These are phyloP conservation scores for Lagocephalus sceleratus DNA, from an alignment of 2,797 vertebrate genomes.

Conservation along the genomic window DNA sequence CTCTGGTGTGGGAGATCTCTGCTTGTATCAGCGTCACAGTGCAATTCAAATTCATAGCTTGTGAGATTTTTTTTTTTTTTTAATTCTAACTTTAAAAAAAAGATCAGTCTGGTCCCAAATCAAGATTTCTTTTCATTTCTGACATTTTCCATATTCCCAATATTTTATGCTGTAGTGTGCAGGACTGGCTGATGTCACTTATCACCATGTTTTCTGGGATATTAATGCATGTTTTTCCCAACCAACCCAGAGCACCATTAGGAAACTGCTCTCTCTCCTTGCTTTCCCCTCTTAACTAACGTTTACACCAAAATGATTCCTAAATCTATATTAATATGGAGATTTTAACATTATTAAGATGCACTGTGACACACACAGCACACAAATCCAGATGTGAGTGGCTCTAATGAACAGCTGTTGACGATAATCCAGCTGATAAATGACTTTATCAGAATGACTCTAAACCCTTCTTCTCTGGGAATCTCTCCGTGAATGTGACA, in stretches of 20 bases:
- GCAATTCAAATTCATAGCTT: background rate
- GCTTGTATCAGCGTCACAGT: conserved; percentile 3
- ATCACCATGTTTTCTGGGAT: conserved; percentile 3
- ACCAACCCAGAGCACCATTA: too few relatives aligned
- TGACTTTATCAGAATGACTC: conserved; percentile 57
- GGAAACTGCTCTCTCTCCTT: background rate
- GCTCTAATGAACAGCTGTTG: conserved; percentile 68
- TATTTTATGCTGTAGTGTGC: background rate
- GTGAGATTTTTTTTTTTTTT: too few relatives aligned
- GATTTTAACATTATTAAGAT: conserved; percentile 35
- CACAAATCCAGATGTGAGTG: conserved; percentile 68
- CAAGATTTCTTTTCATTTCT: background rate
- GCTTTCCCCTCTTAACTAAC: conserved; percentile 22
- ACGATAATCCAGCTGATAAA: conserved; percentile 69
- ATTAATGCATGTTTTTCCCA: conserved; percentile 4
- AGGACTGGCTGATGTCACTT: conserved; percentile 1
- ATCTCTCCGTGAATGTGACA: conserved; percentile 55
- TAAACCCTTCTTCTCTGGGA: conserved; percentile 46
- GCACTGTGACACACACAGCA: conserved; percentile 65
- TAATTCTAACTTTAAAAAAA: too few relatives aligned
- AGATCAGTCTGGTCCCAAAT: too few relatives aligned
- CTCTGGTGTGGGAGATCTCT: background rate
- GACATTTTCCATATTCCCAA: background rate
- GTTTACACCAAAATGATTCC: conserved; percentile 25
- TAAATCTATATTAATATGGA: conserved; percentile 26